Evolutionary conservation across 2,113 vertebrate species (phyloP).

Genomic region (Gadus macrocephalus): DNA sequence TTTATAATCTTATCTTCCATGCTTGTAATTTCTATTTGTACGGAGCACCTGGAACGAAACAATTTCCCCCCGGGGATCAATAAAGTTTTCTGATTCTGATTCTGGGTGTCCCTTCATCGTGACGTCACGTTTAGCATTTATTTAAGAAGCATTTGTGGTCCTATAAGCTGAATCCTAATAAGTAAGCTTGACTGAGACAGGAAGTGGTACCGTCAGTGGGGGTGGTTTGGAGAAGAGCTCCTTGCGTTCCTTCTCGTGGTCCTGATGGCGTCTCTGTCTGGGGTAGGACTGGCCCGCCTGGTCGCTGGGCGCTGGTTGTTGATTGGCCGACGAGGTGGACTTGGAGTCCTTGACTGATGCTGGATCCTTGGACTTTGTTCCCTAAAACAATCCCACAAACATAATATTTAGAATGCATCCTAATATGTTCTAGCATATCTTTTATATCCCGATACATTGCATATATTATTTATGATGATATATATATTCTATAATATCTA

Average conservation of each 20-base stretch:
- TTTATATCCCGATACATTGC: not conserved
- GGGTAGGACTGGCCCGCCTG: conserved; percentile 60
- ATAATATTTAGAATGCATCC: not conserved
- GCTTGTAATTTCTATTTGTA: too few species aligned
- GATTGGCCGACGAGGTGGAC: conserved; percentile 8
- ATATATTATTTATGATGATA: not conserved
- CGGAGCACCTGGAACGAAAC: too few species aligned
- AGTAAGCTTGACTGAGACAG: conserved; percentile 36
- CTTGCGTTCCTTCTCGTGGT: conserved; percentile 90
- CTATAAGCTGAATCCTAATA: too few species aligned
- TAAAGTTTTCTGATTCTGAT: too few species aligned
- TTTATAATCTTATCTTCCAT: too few species aligned
- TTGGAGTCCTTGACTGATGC: conserved; percentile 18
- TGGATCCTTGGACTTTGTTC: conserved; percentile 79
- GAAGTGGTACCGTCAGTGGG: not conserved
- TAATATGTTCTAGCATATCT: not conserved
- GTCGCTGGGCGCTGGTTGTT: not conserved
- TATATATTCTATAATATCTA: not conserved
- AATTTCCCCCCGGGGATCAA: too few species aligned
- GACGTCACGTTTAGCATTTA: too few species aligned
- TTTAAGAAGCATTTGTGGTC: too few species aligned
- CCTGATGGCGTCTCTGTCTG: conserved; percentile 84
- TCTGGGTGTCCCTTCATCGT: too few species aligned
- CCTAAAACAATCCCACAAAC: conserved; percentile 58
- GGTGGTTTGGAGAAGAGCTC: conserved; percentile 82